phyloP scores from a whole-genome alignment of 1,140 invertebrate species.

The Trichonephila clavata region DNA sequence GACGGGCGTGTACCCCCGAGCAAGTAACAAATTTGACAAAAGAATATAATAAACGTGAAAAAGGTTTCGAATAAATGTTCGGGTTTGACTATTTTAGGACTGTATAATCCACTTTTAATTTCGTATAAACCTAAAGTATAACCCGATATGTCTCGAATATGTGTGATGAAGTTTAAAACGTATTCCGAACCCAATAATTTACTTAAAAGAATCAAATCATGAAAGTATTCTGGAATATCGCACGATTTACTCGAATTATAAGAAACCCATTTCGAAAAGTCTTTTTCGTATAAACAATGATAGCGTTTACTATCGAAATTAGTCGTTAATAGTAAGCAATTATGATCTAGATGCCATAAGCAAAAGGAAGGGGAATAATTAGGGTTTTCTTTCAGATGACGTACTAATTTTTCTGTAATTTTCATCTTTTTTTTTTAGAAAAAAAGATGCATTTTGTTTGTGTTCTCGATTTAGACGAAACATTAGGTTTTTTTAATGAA shows the following conservation, averaged over 20 bases:
- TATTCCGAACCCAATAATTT: constrained; percentile 19
- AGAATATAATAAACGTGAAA: constrained; percentile 23
- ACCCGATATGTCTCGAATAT: constrained; percentile 11
- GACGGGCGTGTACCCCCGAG: background rate
- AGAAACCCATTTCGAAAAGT: background rate
- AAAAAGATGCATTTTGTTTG: background rate
- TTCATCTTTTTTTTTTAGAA: background rate
- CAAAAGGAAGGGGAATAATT: background rate
- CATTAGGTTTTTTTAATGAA: constrained; percentile 4
- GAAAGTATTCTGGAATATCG: constrained; percentile 57
- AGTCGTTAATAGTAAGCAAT: background rate
- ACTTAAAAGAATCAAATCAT: constrained; percentile 34
- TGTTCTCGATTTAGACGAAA: constrained; percentile 30
- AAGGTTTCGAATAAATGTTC: constrained; percentile 47
- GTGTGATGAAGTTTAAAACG: constrained; percentile 5
- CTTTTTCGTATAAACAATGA: constrained; percentile 35
- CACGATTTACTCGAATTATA: constrained; percentile 20
- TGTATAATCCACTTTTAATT: constrained; percentile 15
- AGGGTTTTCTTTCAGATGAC: background rate
- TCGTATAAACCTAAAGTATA: constrained; percentile 49
- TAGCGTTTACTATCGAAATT: constrained; percentile 9
- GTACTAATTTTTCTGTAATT: background rate
- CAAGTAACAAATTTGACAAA: background rate
- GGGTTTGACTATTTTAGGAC: constrained; percentile 35
- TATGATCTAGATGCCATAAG: background rate